phyloP scores from a whole-genome alignment of 2,888 invertebrate species.

The Plusia festucae region DNA sequence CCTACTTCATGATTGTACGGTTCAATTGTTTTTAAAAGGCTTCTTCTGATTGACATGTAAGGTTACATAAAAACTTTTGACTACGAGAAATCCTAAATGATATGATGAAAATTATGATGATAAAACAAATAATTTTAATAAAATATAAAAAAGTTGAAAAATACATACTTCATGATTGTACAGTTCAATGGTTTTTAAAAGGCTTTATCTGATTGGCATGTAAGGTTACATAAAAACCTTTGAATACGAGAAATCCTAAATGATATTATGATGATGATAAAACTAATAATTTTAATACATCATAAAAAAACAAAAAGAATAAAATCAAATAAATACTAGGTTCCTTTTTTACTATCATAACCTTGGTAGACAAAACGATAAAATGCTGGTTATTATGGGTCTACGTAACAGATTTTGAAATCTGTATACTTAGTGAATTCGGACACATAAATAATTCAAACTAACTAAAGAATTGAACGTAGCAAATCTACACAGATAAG shows the following conservation, averaged over 20 bases:
- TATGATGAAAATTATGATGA: no score
- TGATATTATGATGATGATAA: no score
- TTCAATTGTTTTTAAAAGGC: background rate
- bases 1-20: background rate
- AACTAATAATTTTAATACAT: background rate
- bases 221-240: no score
- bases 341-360: background rate
- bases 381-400: background rate
- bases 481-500: no score
- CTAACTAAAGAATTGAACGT: background rate
- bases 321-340: background rate
- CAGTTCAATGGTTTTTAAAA: background rate
- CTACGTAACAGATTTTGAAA: background rate
- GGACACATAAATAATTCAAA: background rate
- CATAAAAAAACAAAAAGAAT: background rate
- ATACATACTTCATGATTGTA: background rate
- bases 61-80: no score
- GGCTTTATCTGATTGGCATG: background rate
- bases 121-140: background rate
- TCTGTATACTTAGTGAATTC: no score
- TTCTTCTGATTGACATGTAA: background rate
- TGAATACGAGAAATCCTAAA: no score
- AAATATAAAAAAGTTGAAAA: no score
- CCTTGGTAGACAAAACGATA: slow-evolving; percentile 4
- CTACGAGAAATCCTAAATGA: no score